Evolutionary conservation across 2,888 invertebrate genomes (phyloP).

Genomic region (Himalopsyche anomala): DNA sequence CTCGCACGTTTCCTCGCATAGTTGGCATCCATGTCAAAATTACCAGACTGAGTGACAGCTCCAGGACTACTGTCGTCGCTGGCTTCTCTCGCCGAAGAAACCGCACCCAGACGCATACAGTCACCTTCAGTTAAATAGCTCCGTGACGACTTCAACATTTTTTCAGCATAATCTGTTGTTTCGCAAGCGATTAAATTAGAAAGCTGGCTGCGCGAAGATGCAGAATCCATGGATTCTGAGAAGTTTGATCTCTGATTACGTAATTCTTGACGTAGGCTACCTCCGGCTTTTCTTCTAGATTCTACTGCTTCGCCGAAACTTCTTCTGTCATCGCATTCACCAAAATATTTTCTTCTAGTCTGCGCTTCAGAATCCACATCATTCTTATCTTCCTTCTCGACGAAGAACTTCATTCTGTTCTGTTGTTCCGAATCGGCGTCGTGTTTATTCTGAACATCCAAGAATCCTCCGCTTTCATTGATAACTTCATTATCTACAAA

Average conservation of each 20-base stretch:
- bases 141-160: slow-evolving; percentile 64
- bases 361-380: slow-evolving; percentile 57
- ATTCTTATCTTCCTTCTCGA: slow-evolving; percentile 55
- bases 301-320: slow-evolving; percentile 60
- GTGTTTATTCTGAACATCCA: slow-evolving; percentile 48
- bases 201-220: slow-evolving; percentile 62
- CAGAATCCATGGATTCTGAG: slow-evolving; percentile 64
- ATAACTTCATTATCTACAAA: slow-evolving; percentile 61
- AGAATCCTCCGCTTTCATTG: slow-evolving; percentile 55
- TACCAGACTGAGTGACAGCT: slow-evolving; percentile 56
- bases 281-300: slow-evolving; percentile 54
- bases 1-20: slow-evolving; percentile 61
- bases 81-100: slow-evolving; percentile 62
- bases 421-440: slow-evolving; percentile 51
- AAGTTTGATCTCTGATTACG: slow-evolving; percentile 62
- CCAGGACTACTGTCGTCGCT: slow-evolving; percentile 64
- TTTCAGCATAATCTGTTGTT: slow-evolving; percentile 63
- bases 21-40: slow-evolving; percentile 55
- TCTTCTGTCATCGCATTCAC: slow-evolving; percentile 60
- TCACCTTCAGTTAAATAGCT: slow-evolving; percentile 63
- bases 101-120: slow-evolving; percentile 59
- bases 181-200: slow-evolving; percentile 57
- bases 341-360: slow-evolving; percentile 59
- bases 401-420: slow-evolving; percentile 52
- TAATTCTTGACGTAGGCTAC: slow-evolving; percentile 61